Conservation (phyloP, 2,888 invertebrate species). For the Tanypteryx hageni region DNA sequence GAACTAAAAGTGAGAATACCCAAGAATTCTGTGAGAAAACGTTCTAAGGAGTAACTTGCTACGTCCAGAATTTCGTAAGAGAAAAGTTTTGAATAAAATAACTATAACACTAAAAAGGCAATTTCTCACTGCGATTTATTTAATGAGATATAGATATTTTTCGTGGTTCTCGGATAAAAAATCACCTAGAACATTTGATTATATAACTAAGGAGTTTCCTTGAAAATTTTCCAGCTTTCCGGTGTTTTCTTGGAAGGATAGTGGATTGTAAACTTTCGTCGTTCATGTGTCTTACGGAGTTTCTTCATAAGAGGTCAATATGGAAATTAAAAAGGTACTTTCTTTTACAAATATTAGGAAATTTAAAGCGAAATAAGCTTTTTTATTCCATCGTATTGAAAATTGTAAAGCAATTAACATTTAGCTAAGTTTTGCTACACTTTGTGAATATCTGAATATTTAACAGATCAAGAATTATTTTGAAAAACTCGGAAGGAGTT, state of each 20-base stretch:
- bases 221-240: constrained; percentile 16
- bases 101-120: too few species aligned
- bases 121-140: too few species aligned
- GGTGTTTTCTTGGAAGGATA: constrained; percentile 11
- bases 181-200: background rate
- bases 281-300: background rate
- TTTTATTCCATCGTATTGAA: background rate
- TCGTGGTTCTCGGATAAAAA: background rate
- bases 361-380: background rate
- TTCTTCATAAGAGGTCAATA: background rate
- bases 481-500: background rate
- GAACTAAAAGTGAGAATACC: too few species aligned
- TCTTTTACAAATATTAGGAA: constrained; percentile 14
- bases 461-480: background rate
- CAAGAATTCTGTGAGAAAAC: too few species aligned
- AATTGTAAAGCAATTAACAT: background rate
- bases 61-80: too few species aligned
- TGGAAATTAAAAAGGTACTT: constrained; percentile 32
- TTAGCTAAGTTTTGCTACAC: background rate
- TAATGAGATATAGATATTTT: too few species aligned
- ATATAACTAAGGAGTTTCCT: background rate
- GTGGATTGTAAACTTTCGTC: background rate
- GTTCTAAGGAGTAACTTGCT: too few species aligned
- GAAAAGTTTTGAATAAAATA: too few species aligned
- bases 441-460: background rate